Percentiles rank a stretch among this genome's conserved stretches.
Evolutionary conservation across 2,797 vertebrate species (phyloP).

Genomic region (Melanogrammus aeglefinus): DNA sequence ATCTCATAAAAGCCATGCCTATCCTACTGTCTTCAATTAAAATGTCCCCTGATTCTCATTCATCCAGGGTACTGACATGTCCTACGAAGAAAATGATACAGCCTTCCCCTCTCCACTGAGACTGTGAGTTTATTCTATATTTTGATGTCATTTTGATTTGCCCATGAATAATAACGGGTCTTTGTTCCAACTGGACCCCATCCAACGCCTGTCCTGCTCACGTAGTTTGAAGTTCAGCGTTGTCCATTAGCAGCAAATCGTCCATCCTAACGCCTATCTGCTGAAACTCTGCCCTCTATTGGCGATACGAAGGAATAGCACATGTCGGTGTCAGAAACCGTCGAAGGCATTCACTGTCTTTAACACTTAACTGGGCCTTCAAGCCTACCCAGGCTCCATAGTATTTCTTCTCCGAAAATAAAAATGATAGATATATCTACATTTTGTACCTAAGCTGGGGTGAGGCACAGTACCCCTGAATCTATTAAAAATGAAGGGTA

Average conservation of each 20-base stretch:
- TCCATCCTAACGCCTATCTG: background rate
- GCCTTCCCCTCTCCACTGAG: slow-evolving; percentile 60
- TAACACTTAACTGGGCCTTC: background rate
- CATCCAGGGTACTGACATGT: slow-evolving; percentile 69
- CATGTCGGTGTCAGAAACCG: background rate
- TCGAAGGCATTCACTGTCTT: background rate
- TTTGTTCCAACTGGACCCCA: background rate
- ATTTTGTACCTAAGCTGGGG: background rate
- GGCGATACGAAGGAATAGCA: slow-evolving; percentile 36
- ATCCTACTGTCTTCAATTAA: background rate
- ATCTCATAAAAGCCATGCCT: background rate
- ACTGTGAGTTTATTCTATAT: slow-evolving; percentile 62
- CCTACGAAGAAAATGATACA: slow-evolving; percentile 66
- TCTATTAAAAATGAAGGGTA: background rate
- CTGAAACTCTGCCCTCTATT: slow-evolving; percentile 42
- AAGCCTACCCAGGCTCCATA: background rate
- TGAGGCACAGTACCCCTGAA: background rate
- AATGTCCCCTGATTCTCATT: slow-evolving; percentile 19
- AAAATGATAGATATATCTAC: background rate
- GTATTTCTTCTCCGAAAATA: background rate
- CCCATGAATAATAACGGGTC: background rate
- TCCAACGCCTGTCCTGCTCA: background rate
- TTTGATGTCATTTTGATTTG: background rate
- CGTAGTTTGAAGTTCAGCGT: slow-evolving; percentile 7
- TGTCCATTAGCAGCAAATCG: slow-evolving; percentile 8